phyloP scores from a whole-genome alignment of 2,113 vertebrate species.

The Poecile atricapillus region DNA sequence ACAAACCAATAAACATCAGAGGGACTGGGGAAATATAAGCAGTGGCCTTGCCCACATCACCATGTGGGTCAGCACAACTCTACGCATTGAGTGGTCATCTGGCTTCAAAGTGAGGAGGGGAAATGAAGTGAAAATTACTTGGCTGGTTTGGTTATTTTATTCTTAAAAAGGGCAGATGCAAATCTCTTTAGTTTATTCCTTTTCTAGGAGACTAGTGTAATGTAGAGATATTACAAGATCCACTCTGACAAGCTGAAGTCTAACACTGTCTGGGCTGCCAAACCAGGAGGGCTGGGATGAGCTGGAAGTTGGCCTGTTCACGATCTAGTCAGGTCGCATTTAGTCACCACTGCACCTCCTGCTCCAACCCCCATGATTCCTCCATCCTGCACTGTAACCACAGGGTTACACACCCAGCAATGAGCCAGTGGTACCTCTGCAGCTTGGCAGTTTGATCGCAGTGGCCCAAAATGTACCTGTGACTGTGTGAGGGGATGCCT shows the following conservation, averaged over 20 bases:
- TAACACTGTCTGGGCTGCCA: neutral
- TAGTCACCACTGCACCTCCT: neutral
- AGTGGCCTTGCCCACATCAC: neutral
- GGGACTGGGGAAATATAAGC: neutral
- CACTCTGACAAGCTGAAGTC: neutral
- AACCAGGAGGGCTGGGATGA: neutral
- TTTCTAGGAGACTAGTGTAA: neutral
- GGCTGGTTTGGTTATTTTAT: neutral
- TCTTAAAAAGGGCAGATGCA: neutral
- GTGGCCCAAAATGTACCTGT: neutral
- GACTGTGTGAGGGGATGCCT: accelerated
- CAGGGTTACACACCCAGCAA: neutral
- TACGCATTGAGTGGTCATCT: accelerated
- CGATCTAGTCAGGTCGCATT: accelerated
- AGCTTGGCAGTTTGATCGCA: neutral
- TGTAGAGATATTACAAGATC: neutral
- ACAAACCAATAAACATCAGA: neutral
- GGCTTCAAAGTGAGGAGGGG: neutral
- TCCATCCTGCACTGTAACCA: neutral
- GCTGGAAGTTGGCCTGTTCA: neutral
- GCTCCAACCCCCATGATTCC: neutral
- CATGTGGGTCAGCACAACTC: neutral
- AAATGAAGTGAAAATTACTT: neutral
- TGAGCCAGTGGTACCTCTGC: neutral
- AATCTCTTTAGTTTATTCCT: neutral